Base-by-base conservation (phyloP, 2,113 vertebrate species). In the Rhinolophus sinicus region DNA sequence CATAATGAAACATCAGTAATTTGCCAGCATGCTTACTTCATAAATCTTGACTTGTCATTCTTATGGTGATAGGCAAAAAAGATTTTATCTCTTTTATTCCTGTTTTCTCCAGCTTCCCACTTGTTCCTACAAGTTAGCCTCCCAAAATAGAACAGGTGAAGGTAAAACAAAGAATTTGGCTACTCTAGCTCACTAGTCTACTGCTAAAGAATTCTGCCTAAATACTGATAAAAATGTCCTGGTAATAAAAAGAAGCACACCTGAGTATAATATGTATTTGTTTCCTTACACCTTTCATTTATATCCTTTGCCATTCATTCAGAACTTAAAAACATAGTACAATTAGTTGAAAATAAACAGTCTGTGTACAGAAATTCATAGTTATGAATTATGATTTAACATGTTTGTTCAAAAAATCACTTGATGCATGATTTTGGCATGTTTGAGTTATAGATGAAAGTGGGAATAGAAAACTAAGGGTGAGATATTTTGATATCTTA, bases 41-140 rank as follows among this genome's bases (percentile, higher is more conserved):
- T 69, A 76, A 93, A 88, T 60, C 70, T 96, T 94, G 50, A 78
- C 22, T 80, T 86, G 26, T 77, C 50, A 64, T 83, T 76, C 75
- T 58, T 88, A 6, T 62, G 47, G 14, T 95, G 60, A 75, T 70
- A 60, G 47, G 30, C 81, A 50, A 91, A 88, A 88, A 67, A 26
- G 16, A 77, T 86, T 58, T 88, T 28, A 47, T 80, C 50, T 80
- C 16, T 72, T 77, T 75, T 81, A 76, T 54, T 72, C 50, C 11
- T 73, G 3, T 88, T 94, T 44, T 80, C 50, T 72, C 22, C 65
- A 87, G 4, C 18, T 82, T 93, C 15, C 21, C 33, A 18, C 2
- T 82, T 90, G 11, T 91, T 88, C 6, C 44, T 81, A 2, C 52
- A 88, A 77, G 40, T 93, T 85, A 96, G 19, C 84, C 50, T 94